Base-by-base conservation (phyloP, 2,888 invertebrate genomes). In the Coleophora deauratella region DNA sequence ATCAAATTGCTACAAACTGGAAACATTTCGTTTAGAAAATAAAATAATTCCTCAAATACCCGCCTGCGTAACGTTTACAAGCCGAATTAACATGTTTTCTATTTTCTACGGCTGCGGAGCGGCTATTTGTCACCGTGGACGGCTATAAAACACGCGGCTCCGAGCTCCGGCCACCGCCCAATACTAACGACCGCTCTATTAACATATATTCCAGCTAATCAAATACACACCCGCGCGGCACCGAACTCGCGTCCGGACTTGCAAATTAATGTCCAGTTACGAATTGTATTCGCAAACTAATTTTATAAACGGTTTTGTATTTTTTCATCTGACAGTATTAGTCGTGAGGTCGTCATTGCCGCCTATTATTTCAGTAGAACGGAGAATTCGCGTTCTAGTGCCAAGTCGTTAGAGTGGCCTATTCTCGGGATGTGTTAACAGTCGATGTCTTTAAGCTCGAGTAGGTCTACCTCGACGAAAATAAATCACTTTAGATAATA, bases 401-500 rank as follows among this genome's bases (percentile, higher is more conserved):
- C 74, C 73, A 72, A 77, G 69, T 75, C 65, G 71, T 78, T 73
- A 74, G 68, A 63, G 70, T 65, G 72, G 71, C 69, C 79, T 73
- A 75, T 76, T 66, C 72, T 68, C 58, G 51, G 49, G 65, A 64
- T 66, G 65, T 72, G 75, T 74, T 71, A 76, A 75, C 69, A 67
- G 62, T 68, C 59, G 68, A 54, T 66, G 61, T 62, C 63, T 56
- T 59, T 62, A 66, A 71, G 62, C 54, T 60, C 66, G 60, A 68
- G 67, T 69, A 67, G 62, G 61, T 66, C 58, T 62, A 63, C 59
- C 55, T 54, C 52, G 66, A 64, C 71, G 54, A 69, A 80, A 82
- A 85, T 85, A 81, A 81, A 82, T 80, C 78, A 74, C 75, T 80
- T 72, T 64, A 67, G 75, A 82, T 85, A 85, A 82, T 85, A 85